Conservation (phyloP, 2,113 vertebrate genomes). For the Cavia porcellus region DNA sequence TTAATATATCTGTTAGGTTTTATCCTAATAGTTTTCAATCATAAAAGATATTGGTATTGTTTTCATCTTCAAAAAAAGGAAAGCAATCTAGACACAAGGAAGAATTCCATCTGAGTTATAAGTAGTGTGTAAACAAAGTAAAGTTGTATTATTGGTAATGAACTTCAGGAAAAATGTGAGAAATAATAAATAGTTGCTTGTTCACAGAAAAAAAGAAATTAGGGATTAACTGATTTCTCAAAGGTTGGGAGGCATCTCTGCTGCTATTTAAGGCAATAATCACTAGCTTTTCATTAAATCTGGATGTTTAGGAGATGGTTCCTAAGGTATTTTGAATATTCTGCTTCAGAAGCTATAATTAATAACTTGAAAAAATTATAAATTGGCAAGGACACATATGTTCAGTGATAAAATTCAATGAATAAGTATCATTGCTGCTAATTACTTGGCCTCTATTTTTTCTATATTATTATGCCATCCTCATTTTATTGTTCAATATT, state of each 20-base stretch:
- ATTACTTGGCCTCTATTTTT: constrained; percentile 75
- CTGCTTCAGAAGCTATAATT: constrained; percentile 79
- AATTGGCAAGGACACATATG: constrained; percentile 72
- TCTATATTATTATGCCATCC: constrained; percentile 61
- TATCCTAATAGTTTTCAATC: constrained; percentile 83
- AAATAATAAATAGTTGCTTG: constrained; percentile 78
- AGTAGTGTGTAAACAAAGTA: constrained; percentile 84
- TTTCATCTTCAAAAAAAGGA: constrained; percentile 69
- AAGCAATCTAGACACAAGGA: constrained; percentile 69
- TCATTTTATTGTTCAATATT: constrained; percentile 81
- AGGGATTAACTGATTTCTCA: constrained; percentile 70
- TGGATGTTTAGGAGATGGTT: constrained; percentile 71
- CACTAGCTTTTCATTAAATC: constrained; percentile 70
- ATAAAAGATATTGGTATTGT: constrained; percentile 76
- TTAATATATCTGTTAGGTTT: constrained; percentile 85
- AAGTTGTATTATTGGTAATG: constrained; percentile 83
- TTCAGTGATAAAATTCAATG: constrained; percentile 75
- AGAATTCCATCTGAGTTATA: constrained; percentile 78
- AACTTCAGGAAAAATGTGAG: constrained; percentile 71
- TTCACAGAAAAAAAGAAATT: constrained; percentile 75
- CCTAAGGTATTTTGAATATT: constrained; percentile 76
- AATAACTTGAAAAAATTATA: constrained; percentile 82
- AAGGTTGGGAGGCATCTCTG: constrained; percentile 70
- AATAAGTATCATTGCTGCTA: constrained; percentile 69
- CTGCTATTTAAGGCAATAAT: constrained; percentile 66